Base-by-base conservation (phyloP, 2,113 vertebrate species). In the Poecilia latipinna region DNA sequence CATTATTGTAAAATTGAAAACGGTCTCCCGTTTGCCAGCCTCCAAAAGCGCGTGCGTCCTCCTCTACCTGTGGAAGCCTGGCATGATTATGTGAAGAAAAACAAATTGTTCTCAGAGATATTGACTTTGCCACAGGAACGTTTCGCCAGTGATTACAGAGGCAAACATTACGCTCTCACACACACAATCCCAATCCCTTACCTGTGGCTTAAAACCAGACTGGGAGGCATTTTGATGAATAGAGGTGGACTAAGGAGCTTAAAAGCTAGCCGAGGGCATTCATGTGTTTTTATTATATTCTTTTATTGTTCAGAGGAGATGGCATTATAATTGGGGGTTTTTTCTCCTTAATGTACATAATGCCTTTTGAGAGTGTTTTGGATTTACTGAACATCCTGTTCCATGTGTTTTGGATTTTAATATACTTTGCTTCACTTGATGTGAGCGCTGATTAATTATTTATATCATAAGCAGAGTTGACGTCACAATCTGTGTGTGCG, bases 221-320 rank as follows among this genome's bases (percentile, higher is more conserved):
- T 68, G 63, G 26, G 29, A 57, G 63, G 77, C 82, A 68, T 79
- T 83, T 75, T 74, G 76, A 85, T 85, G 70, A 89, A 77, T 32
- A 68, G 75, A 81, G 66, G 73, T 61, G 81, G 32, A 77, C 48
- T 90, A 89, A 89, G 86, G 69, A 85, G 90, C 90, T 90, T 88
- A 88, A 80, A 84, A 65, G 85, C 79, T 85, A 70, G 77, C 32
- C 74, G 70, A 64, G 75, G 72, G 62, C 17, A 35, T 83, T 70
- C 79, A 78, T 73, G 70, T 88, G 88, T 75, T 79, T 78, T 79
- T 65, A n/a, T 74, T 3, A 74, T 78, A 78, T 54, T 5, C 70
- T 76, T 57, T 64, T 67, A 71, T 70, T 62, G 15, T 74, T 54
- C 60, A 57, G 26, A 54, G 12, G 31, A 75, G 51, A 74, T 73